Evolutionary conservation across 37 sponge, comb jelly and placozoan genomes (phyloP), one percentile per base, ranked within the genome.

Genomic region (Halisarca cf. caerulea): DNA sequence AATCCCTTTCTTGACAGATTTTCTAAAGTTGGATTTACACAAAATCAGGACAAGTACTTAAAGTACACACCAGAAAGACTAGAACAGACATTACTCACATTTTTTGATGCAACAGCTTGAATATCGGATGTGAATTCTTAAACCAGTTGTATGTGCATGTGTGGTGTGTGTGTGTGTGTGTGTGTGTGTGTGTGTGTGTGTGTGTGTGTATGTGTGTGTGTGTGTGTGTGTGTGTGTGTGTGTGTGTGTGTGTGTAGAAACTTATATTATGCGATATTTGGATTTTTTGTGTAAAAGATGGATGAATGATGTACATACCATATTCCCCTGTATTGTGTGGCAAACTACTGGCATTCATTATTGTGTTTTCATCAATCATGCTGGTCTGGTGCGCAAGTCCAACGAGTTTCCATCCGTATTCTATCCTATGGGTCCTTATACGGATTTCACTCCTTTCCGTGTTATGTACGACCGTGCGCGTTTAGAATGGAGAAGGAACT

Each of bases 31-130:
- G 44, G 55, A 17, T 97, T 97, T 66, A 97, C 98, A 0, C 92
- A 95, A 84, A 92, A 97, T 43, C 91, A 89, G 6, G 96, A 95
- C 3, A 97, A 97, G 40, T 97, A 97, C 54, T 28, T 97, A n/a
- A 93, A 93, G 55, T 91, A 91, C 61, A 79, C 84, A 38, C 91
- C 91, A 18, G 90, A 91, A 20, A 57, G 45, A 14, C 66, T 97
- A 40, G 86, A 91, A 37, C 58, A 62, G 15, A 87, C 37, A 60
- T 81, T 97, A 23, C 61, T 58, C 66, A 79, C 80, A 6, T 95
- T 95, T 73, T 97, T 97, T 86, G 98, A 97, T 84, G 84, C 85
- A 7, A 80, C 91, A 14, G 93, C 93, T 51, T 74, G 77, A 74
- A 47, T 47, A 47, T 47, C 11, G 51, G 6, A 6, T 11, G 6